Conservation (phyloP, 92 coral and sea anemone species). For the Chrysogorgia sp. region DNA sequence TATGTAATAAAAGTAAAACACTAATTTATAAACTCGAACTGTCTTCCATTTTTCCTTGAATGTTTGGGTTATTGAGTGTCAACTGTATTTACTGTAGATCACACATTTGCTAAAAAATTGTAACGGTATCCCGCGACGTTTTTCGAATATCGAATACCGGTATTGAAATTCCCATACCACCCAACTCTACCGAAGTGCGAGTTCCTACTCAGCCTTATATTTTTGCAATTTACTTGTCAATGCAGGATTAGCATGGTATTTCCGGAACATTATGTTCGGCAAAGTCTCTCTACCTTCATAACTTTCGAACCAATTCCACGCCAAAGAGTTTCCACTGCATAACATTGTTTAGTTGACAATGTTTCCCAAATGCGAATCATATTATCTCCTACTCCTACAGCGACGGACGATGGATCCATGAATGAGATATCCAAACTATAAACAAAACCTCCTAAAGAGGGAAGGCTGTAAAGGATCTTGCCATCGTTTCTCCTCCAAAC, state of each 20-base stretch:
- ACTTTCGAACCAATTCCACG: slow-evolving; percentile 94
- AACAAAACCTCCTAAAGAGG: slow-evolving; percentile 93
- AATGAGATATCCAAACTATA: slow-evolving; percentile 84
- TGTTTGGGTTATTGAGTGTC: too few species aligned
- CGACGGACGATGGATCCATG: slow-evolving; percentile 91
- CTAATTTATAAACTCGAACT: too few species aligned
- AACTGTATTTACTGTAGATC: too few species aligned
- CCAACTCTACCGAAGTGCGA: too few species aligned
- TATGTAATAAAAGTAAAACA: too few species aligned
- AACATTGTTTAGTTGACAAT: slow-evolving; percentile 56
- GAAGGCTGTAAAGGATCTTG: slow-evolving; percentile 65
- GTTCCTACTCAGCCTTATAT: too few species aligned
- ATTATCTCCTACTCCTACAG: slow-evolving; percentile 94
- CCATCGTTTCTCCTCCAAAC: slow-evolving; percentile 73
- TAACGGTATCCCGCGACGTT: too few species aligned
- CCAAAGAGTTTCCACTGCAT: slow-evolving; percentile 81
- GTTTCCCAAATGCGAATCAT: slow-evolving; percentile 96
- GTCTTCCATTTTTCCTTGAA: too few species aligned
- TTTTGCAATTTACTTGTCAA: neutral
- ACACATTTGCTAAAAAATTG: too few species aligned
- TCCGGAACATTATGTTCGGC: neutral
- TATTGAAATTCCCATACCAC: too few species aligned
- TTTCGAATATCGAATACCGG: too few species aligned
- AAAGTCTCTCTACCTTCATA: slow-evolving; percentile 69
- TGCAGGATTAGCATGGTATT: too few species aligned